Percentiles rank a stretch among this genome's conserved stretches.
phyloP scores from a whole-genome alignment of 2,797 vertebrate genomes.

The Coregonus ussuriensis region DNA sequence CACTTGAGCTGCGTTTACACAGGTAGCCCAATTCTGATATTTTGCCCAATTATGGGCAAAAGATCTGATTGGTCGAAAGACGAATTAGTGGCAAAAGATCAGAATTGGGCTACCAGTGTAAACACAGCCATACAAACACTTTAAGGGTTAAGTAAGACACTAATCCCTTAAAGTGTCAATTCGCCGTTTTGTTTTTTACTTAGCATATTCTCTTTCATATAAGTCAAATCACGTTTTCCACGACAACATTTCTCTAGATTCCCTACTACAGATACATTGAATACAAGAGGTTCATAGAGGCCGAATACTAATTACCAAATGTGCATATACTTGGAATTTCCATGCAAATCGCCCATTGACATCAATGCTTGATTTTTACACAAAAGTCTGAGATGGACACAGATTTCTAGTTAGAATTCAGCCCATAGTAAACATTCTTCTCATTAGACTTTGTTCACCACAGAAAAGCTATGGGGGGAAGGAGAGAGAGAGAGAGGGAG shows the following conservation, averaged over 20 bases:
- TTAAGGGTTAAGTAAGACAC: not conserved
- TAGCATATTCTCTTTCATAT: not conserved
- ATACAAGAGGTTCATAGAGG: not conserved
- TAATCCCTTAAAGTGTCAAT: not conserved
- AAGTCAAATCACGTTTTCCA: not conserved
- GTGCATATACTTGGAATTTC: conserved; percentile 19
- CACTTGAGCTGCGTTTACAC: not conserved
- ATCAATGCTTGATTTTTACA: conserved; percentile 1
- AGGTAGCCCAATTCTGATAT: not conserved
- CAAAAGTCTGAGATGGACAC: not conserved
- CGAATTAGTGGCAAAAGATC: not conserved
- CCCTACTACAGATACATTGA: not conserved
- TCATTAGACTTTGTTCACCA: not conserved
- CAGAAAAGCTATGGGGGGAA: not conserved
- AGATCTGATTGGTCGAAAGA: not conserved
- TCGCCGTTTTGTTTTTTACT: not conserved
- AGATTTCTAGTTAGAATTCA: not conserved
- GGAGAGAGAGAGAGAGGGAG: too few relatives aligned
- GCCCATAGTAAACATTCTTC: not conserved
- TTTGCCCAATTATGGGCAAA: too few relatives aligned
- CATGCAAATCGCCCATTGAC: conserved; percentile 27
- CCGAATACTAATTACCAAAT: not conserved
- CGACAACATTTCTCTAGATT: not conserved
- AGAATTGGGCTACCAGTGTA: not conserved
- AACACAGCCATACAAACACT: not conserved